Conservation (phyloP, 2,113 vertebrate genomes). For the Anoura caudifer region DNA sequence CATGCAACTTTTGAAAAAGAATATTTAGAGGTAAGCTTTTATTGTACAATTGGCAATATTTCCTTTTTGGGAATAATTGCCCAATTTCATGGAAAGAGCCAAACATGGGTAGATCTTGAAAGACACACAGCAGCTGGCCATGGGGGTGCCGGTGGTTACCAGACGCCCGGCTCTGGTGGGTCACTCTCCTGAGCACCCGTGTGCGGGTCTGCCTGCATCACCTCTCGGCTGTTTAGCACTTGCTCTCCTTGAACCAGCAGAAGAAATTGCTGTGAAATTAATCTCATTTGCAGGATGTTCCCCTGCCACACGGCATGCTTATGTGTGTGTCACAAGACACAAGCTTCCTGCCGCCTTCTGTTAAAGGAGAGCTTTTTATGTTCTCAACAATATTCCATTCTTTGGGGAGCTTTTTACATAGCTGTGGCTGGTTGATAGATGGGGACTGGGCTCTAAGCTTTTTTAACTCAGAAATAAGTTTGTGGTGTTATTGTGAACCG, state of each 20-base stretch:
- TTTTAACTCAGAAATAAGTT: not conserved
- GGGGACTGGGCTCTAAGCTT: not conserved
- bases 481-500: not conserved
- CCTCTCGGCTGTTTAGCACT: not conserved
- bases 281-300: not conserved
- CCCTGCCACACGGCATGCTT: not conserved
- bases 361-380: conserved; percentile 26
- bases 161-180: not conserved
- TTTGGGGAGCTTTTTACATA: conserved; percentile 38
- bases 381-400: conserved; percentile 11
- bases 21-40: not conserved
- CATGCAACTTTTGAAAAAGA: not conserved
- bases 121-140: not conserved
- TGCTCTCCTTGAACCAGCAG: not conserved
- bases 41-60: not conserved
- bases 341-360: not conserved
- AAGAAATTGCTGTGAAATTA: conserved; percentile 33
- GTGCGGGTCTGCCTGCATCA: not conserved
- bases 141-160: not conserved
- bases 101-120: not conserved
- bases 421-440: not conserved
- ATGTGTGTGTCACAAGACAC: conserved; percentile 30
- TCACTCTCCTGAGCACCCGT: not conserved
- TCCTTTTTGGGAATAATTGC: not conserved
- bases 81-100: not conserved